Conservation (phyloP, 1,140 invertebrate genomes). For the Cydia strobilella region DNA sequence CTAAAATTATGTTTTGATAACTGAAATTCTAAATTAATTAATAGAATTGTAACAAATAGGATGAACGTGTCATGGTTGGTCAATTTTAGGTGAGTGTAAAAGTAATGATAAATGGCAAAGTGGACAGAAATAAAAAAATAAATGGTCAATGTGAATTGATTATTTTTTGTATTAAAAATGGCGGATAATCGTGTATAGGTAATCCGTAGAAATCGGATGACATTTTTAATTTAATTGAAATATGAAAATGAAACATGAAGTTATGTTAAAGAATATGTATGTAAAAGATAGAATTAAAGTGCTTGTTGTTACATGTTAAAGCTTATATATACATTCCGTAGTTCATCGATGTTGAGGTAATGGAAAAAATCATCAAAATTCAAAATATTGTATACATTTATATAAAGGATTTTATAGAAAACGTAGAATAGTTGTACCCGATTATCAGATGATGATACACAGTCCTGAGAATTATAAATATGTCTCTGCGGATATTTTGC, state of each 20-base stretch:
- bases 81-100: constrained; percentile 56
- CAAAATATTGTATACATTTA: constrained; percentile 71
- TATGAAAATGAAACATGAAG: not conserved
- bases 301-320: constrained; percentile 72
- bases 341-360: constrained; percentile 55
- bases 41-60: constrained; percentile 43
- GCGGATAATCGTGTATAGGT: not conserved
- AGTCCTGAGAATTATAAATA: not conserved
- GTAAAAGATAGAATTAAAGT: constrained; percentile 42
- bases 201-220: not conserved
- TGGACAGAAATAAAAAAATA: not conserved
- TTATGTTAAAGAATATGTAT: constrained; percentile 4
- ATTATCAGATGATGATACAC: not conserved
- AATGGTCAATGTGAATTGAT: not conserved
- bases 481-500: not conserved
- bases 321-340: constrained; percentile 60
- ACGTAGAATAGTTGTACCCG: constrained; percentile 53
- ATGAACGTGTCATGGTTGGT: constrained; percentile 48
- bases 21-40: constrained; percentile 51
- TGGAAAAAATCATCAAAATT: constrained; percentile 46
- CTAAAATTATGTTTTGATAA: constrained; percentile 31
- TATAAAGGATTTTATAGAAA: constrained; percentile 72
- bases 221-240: not conserved
- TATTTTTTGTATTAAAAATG: not conserved
- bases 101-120: constrained; percentile 2